Evolutionary conservation across 2,113 vertebrate species (phyloP).

Genomic region (Rhinogobius similis): DNA sequence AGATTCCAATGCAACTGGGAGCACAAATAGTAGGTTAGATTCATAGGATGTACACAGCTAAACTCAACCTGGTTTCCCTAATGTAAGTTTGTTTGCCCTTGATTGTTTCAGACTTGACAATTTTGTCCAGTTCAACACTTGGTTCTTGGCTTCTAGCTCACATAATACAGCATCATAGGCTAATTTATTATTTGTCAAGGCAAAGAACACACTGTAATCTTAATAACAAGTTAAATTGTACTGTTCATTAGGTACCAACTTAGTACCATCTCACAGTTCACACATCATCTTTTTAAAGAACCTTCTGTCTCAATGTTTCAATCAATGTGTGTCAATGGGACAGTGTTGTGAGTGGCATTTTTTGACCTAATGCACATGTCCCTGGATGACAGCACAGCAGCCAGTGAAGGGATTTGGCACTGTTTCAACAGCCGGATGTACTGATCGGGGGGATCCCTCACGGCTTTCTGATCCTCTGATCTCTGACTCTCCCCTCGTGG

Average conservation of each 20-base stretch:
- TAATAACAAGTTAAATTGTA: slow-evolving; percentile 8
- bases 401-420: slow-evolving; percentile 48
- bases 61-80: slow-evolving; percentile 31
- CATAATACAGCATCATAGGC: neutral
- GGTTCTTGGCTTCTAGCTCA: slow-evolving; percentile 20
- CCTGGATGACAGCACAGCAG: slow-evolving; percentile 48
- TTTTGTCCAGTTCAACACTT: neutral
- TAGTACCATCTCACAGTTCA: no score
- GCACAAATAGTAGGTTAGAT: slow-evolving; percentile 24
- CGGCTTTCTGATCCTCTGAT: slow-evolving; percentile 57
- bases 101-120: neutral
- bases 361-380: slow-evolving; percentile 49
- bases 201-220: slow-evolving; percentile 6
- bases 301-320: slow-evolving; percentile 24
- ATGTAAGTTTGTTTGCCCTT: slow-evolving; percentile 10
- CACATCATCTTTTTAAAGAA: slow-evolving; percentile 6
- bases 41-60: neutral
- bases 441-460: slow-evolving; percentile 50
- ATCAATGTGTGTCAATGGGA: slow-evolving; percentile 21
- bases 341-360: slow-evolving; percentile 28
- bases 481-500: slow-evolving; percentile 42
- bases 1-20: slow-evolving; percentile 42
- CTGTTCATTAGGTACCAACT: neutral
- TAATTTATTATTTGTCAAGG: slow-evolving; percentile 24
- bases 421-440: slow-evolving; percentile 46